Evolutionary conservation across 2,888 invertebrate species (phyloP), one percentile per base, ranked within the genome.

Genomic region (Rhorus exstirpatorius): DNA sequence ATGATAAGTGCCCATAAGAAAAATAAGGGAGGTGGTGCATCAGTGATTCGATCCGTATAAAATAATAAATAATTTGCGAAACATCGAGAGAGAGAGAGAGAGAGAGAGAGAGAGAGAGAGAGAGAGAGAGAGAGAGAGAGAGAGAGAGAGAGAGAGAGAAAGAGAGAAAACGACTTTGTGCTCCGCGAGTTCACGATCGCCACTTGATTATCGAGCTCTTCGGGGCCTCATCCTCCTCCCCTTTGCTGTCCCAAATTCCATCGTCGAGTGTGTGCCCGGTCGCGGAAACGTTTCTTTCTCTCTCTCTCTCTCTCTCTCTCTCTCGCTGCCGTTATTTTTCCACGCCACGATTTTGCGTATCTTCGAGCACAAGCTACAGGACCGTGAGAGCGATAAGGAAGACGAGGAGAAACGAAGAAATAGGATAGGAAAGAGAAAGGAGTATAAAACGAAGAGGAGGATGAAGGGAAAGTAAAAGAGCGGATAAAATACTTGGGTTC

Each of bases 161-260:
- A 26, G 12, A 19, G 21, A 38, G 7, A 74, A 53, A 63, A 44
- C 10, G 24, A 71, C 19, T 71, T 71, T 35, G 71, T 17, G 44
- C 41, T 53, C 31, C 21, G 55, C 38, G 67, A 35, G 49, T 82
- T 53, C 19, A 60, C 60, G 75, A 82, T 76, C 75, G 75, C 31
- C 41, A 60, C 70, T 49, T 53, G 82, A 79, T 82, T 71, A 82
- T 82, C 55, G 79, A 71, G 44, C 70, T 65, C 55, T 61, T 49
- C 53, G 44, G 24, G 68, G 70, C 75, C 79, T 75, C 75, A 51
- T 53, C 65, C 70, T 51, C 21, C 26, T 60, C 76, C 53, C 71
- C 79, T 31, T 49, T 35, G 21, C 58, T 83, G 82, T 83, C 75
- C 82, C 82, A 79, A 83, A 83, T 83, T 83, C 82, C 82, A 79